These are phyloP conservation scores for Physocephala rufipes DNA, from an alignment of 2,888 invertebrate genomes.

Conservation along the genomic window DNA sequence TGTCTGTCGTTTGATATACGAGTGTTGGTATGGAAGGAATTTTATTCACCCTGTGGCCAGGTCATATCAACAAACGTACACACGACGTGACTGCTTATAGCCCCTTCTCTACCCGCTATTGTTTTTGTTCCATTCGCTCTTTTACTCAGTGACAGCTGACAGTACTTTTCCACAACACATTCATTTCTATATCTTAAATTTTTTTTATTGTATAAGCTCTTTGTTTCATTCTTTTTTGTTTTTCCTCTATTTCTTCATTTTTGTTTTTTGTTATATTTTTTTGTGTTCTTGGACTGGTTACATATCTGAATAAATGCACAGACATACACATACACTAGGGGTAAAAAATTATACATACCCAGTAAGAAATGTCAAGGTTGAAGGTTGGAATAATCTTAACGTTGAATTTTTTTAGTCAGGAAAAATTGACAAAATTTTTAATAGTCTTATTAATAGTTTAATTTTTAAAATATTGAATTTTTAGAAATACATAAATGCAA, in stretches of 20 bases:
- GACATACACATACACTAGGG: constrained; percentile 6
- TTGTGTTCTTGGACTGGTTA: constrained; percentile 19
- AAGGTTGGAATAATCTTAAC: too few relatives aligned
- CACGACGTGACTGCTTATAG: not conserved
- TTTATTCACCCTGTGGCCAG: constrained; percentile 1
- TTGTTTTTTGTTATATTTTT: constrained; percentile 9
- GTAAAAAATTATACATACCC: constrained; percentile 5
- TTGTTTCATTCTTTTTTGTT: constrained; percentile 33
- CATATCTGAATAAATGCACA: constrained; percentile 7
- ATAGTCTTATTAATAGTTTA: too few relatives aligned
- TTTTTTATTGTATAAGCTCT: constrained; percentile 13
- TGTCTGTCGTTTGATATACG: not conserved
- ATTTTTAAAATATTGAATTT: too few relatives aligned
- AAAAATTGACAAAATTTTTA: too few relatives aligned
- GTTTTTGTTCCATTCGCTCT: not conserved
- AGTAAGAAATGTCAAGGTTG: too few relatives aligned
- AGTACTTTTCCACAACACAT: constrained; percentile 16
- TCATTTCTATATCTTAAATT: constrained; percentile 13
- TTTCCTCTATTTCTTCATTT: constrained; percentile 26
- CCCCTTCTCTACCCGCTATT: not conserved
- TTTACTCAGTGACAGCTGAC: constrained; percentile 16
- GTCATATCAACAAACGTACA: not conserved
- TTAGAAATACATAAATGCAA: too few relatives aligned
- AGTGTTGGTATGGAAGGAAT: not conserved
- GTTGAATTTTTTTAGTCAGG: too few relatives aligned